A percentile compares a stretch with the other conserved stretches of the same genome.
phyloP scores from a whole-genome alignment of 2,113 vertebrate species.

The Neoarius graeffei region DNA sequence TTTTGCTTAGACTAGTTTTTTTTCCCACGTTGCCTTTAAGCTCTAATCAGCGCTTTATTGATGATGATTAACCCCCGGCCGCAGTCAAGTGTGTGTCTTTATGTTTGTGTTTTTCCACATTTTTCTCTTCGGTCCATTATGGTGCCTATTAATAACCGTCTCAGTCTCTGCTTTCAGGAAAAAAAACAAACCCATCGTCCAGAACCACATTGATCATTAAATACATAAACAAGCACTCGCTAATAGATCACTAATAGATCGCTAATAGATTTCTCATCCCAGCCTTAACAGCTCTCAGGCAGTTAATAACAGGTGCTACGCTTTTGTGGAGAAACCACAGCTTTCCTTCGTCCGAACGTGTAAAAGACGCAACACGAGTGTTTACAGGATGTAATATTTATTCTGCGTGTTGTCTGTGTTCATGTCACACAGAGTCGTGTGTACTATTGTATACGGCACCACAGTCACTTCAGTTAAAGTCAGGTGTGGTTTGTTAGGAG shows the following conservation, averaged over 20 bases:
- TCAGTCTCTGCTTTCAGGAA: constrained; percentile 18
- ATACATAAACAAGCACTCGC: constrained; percentile 48
- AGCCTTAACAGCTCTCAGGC: constrained; percentile 35
- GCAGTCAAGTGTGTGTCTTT: not conserved
- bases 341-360: not conserved
- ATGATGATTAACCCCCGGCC: not conserved
- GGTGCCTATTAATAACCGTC: not conserved
- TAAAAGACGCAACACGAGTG: not conserved
- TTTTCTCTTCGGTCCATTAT: constrained; percentile 15
- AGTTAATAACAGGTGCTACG: constrained; percentile 22
- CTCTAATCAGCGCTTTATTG: not conserved
- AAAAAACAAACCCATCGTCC: constrained; percentile 16
- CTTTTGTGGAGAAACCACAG: constrained; percentile 15
- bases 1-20: too few species aligned
- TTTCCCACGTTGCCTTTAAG: not conserved
- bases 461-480: not conserved
- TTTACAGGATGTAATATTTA: not conserved
- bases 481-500: constrained; percentile 2
- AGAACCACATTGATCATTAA: constrained; percentile 33
- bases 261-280: constrained; percentile 45
- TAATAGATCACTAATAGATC: constrained; percentile 28
- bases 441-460: not conserved
- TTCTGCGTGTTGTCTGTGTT: not conserved
- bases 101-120: not conserved
- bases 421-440: not conserved